phyloP scores from a whole-genome alignment of 2,797 vertebrate genomes.

The Malurus leucopterus region DNA sequence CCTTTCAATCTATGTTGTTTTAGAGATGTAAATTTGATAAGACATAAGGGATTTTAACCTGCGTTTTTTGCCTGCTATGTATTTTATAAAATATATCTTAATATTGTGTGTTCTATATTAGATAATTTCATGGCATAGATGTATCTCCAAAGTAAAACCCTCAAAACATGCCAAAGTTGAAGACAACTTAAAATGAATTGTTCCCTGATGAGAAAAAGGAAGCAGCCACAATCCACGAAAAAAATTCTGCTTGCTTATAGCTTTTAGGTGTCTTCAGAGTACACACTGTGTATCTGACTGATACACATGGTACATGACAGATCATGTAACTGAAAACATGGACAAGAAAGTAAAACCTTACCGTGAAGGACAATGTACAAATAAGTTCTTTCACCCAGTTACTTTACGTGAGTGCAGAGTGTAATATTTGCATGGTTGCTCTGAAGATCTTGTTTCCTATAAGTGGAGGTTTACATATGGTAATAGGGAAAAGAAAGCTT shows the following conservation, averaged over 20 bases:
- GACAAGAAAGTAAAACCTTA: not conserved
- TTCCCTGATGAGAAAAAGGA: not conserved
- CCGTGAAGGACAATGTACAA: not conserved
- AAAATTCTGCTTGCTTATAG: not conserved
- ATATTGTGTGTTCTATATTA: not conserved
- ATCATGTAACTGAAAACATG: not conserved
- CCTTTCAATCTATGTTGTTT: not conserved
- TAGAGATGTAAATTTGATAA: not conserved
- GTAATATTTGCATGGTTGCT: not conserved
- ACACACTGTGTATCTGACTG: not conserved
- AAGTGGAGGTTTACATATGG: not conserved
- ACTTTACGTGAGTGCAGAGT: not conserved
- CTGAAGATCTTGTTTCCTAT: not conserved
- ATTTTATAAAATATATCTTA: not conserved
- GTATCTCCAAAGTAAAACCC: not conserved
- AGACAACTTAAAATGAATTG: not conserved
- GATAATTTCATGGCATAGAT: not conserved
- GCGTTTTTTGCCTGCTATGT: not conserved
- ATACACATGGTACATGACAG: no score
- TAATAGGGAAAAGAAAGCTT: not conserved
- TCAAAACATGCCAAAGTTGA: not conserved
- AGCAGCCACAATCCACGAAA: not conserved
- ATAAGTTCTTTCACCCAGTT: not conserved
- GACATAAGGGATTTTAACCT: not conserved
- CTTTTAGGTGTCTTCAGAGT: not conserved